Conservation (phyloP, 2,888 invertebrate genomes). For the Parnassius mnemosyne region DNA sequence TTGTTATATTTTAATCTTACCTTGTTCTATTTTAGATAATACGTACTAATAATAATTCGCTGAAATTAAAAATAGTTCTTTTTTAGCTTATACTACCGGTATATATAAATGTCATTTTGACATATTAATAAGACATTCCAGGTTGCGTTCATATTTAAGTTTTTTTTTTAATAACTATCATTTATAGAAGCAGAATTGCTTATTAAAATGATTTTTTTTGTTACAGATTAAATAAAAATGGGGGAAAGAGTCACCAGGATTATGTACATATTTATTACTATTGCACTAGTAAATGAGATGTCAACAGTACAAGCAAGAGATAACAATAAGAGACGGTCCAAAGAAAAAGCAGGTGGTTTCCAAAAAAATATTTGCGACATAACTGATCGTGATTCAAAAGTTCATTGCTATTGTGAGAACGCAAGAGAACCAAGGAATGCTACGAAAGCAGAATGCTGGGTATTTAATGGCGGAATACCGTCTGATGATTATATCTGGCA, state of each 20-base stretch:
- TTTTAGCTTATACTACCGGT: no score
- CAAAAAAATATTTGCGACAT: conserved; percentile 81
- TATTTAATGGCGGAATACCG: conserved; percentile 62
- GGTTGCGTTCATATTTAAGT: no score
- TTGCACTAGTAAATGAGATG: conserved; percentile 72
- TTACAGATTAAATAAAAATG: conserved; percentile 71
- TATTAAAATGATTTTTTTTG: conserved; percentile 47
- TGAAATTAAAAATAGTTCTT: no score
- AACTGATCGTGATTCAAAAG: conserved; percentile 76
- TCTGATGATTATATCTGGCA: conserved; percentile 87
- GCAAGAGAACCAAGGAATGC: conserved; percentile 78
- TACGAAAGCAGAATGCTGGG: conserved; percentile 85
- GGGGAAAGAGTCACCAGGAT: conserved; percentile 62
- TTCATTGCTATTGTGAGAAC: conserved; percentile 85
- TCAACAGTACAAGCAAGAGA: conserved; percentile 71
- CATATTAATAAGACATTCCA: no score
- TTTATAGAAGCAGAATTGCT: no score
- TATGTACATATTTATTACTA: conserved; percentile 68
- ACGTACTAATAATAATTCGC: no score
- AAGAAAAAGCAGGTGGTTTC: conserved; percentile 71
- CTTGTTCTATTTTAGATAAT: no score
- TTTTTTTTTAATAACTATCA: no score
- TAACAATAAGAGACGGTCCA: conserved; percentile 67
- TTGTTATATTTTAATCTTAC: no score
- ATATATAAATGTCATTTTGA: no score